Conservation (phyloP, 2,888 invertebrate genomes). For the Mesoligia furuncula region DNA sequence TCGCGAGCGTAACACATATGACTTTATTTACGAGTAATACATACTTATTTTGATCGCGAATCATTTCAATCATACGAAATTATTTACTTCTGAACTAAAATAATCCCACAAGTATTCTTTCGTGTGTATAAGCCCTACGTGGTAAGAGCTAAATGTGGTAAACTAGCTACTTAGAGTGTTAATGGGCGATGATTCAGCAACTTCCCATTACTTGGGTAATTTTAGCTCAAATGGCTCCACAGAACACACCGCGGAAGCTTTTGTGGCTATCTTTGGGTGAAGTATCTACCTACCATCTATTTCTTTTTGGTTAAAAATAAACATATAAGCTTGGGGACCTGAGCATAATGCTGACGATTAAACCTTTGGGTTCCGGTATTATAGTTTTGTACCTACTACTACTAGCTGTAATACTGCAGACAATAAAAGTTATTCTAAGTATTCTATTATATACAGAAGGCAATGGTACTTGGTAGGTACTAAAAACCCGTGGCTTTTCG, state of each 20-base stretch:
- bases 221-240: constrained; percentile 37
- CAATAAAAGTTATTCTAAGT: neutral
- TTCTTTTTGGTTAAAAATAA: neutral
- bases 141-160: constrained; percentile 38
- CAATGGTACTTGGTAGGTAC: neutral
- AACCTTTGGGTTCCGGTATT: neutral
- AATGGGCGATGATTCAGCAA: constrained; percentile 46
- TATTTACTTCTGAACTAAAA: neutral
- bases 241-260: constrained; percentile 32
- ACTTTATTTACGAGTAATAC: no score
- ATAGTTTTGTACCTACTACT: neutral
- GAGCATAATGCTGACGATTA: no score
- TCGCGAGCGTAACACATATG: no score
- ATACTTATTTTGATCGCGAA: no score
- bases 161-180: constrained; percentile 42
- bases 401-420: neutral
- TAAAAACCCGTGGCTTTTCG: neutral
- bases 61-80: neutral
- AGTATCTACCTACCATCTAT: neutral
- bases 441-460: neutral
- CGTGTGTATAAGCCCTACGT: neutral
- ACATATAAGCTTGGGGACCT: no score
- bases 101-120: neutral
- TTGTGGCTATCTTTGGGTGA: constrained; percentile 12
- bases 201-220: constrained; percentile 44